A percentile compares a stretch with the other conserved stretches of the same genome.
phyloP scores from a whole-genome alignment of 2,797 vertebrate genomes.

The Distichodus sexfasciatus region DNA sequence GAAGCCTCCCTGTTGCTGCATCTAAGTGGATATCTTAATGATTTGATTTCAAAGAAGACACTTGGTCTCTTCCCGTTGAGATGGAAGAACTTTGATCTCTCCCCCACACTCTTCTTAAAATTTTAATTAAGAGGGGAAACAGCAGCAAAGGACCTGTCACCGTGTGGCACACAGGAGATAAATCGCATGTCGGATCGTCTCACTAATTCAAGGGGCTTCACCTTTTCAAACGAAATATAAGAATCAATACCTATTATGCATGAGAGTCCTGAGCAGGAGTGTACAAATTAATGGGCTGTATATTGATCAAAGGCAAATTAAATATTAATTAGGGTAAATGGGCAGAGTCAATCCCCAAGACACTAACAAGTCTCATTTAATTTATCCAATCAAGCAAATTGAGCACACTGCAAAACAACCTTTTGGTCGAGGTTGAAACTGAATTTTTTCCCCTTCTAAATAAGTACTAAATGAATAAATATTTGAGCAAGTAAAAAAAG shows the following conservation, averaged over 20 bases:
- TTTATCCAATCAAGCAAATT: constrained; percentile 56
- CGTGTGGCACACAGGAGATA: constrained; percentile 23
- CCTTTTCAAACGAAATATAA: constrained; percentile 65
- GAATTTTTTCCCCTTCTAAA: background rate
- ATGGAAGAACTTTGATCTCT: constrained; percentile 64
- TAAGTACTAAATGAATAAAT: constrained; percentile 2
- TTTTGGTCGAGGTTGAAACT: background rate
- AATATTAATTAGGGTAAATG: constrained; percentile 67
- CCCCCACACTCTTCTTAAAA: constrained; percentile 39
- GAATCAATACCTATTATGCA: constrained; percentile 61
- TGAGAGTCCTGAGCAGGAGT: constrained; percentile 41
- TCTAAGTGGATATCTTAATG: constrained; percentile 60
- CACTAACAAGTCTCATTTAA: constrained; percentile 47
- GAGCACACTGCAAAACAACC: constrained; percentile 19
- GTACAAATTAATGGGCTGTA: constrained; percentile 53
- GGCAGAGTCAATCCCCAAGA: constrained; percentile 48
- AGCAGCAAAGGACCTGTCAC: constrained; percentile 37
- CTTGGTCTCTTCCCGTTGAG: constrained; percentile 55
- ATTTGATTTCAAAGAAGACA: constrained; percentile 66
- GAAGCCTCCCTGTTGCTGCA: constrained; percentile 47
- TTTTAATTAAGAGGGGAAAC: constrained; percentile 63
- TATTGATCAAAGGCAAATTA: constrained; percentile 64
- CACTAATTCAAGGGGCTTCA: constrained; percentile 63
- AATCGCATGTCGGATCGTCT: constrained; percentile 36
- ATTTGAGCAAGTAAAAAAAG: background rate